Conservation (phyloP, 1,140 invertebrate species). For the Ridgeia piscesae region DNA sequence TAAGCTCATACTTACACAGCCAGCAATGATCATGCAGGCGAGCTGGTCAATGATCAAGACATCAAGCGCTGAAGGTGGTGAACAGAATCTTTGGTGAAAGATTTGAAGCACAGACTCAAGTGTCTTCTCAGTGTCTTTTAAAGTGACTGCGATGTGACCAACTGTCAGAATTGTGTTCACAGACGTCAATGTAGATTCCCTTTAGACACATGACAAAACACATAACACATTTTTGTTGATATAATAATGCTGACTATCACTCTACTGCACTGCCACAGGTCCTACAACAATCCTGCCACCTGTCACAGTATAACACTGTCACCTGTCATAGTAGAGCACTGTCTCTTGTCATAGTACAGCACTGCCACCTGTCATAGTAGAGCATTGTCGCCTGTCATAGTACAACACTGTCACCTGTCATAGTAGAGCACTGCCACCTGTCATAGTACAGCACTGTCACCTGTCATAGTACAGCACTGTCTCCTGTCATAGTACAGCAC, state of each 20-base stretch:
- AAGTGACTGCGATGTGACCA: slow-evolving; percentile 91
- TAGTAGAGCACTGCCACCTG: too few species aligned
- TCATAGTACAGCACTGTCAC: too few species aligned
- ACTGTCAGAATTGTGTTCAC: slow-evolving; percentile 96
- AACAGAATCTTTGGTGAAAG: slow-evolving; percentile 93
- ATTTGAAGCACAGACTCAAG: slow-evolving; percentile 94
- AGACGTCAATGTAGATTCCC: slow-evolving; percentile 85
- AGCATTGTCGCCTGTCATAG: too few species aligned
- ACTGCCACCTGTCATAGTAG: too few species aligned
- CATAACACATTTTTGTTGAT: background rate
- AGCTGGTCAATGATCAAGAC: slow-evolving; percentile 94
- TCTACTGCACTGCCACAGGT: background rate
- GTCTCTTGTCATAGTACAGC: too few species aligned
- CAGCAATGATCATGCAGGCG: slow-evolving; percentile 91
- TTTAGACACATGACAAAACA: slow-evolving; percentile 50
- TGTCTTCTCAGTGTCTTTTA: slow-evolving; percentile 82
- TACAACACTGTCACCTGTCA: too few species aligned
- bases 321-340: too few species aligned
- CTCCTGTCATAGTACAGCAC: too few species aligned
- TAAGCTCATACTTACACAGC: slow-evolving; percentile 57
- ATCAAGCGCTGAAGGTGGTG: slow-evolving; percentile 82
- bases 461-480: too few species aligned
- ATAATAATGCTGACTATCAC: background rate
- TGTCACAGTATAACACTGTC: too few species aligned
- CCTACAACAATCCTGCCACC: too few species aligned